Evolutionary conservation across 1,140 invertebrate genomes (phyloP), one percentile per base, ranked within the genome.

Genomic region (Brachionus manjavacas): DNA sequence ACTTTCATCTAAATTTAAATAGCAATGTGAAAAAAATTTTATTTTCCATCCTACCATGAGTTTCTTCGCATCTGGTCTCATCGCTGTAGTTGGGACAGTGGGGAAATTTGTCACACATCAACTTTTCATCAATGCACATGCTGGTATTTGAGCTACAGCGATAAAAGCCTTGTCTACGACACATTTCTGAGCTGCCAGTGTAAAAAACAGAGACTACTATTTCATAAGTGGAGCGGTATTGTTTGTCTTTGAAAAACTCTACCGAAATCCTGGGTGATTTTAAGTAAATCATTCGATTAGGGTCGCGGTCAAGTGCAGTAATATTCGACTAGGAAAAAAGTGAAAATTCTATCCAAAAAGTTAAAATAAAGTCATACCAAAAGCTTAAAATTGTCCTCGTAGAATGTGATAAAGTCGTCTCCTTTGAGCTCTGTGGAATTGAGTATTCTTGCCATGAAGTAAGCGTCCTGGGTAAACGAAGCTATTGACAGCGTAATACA

Each of bases 401-500:
- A 76, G n/a, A 76, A 76, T 49, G 72, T 76, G 20, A 76, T 76
- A 76, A 76, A 76, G 23, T 76, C 72, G 8, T 76, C 41, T 49
- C 72, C 72, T 25, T 76, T 9, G 20, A 76, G 25, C 7, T 4
- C 16, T 49, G 72, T 76, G 4, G 25, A 25, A 23, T 76, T 76
- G 11, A 35, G 46, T 43, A 76, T 49, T 25, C 20, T 43, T 23
- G 43, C 72, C 72, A 76, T 52, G 4, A 76, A 76, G 12, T 49
- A 76, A 7, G 72, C 39, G 25, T 76, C 39, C n/a, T 76, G 41
- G 25, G 46, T 35, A 20, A 76, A 76, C 16, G 16, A 20, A 25
- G 43, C 43, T 25, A 76, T 76, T 14, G 41, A 25, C 2, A 76
- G 28, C n/a, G 20, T 76, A 20, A 76, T 20, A 23, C 72, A 76